Conservation (phyloP, 2,797 vertebrate genomes). For the Sebastes melanostomus region DNA sequence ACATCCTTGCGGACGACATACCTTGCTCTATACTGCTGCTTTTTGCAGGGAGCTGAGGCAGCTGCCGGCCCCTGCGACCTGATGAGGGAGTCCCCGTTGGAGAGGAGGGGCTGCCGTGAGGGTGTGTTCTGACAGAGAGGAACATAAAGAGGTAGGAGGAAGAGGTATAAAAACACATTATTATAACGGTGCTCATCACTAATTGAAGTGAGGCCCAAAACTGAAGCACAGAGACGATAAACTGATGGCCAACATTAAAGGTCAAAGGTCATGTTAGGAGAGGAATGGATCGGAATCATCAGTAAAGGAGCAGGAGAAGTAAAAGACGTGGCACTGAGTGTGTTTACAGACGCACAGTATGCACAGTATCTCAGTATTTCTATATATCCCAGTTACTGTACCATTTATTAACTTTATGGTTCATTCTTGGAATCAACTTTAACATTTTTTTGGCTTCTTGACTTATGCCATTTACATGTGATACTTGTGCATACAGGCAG, state of each 20-base stretch:
- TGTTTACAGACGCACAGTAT: slow-evolving; percentile 1
- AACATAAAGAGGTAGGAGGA: slow-evolving; percentile 6
- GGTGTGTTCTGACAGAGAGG: slow-evolving; percentile 81
- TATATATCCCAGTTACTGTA: neutral
- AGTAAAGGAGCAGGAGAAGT: slow-evolving; percentile 1
- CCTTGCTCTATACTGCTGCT: slow-evolving; percentile 97
- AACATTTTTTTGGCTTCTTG: neutral
- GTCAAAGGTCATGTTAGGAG: slow-evolving; percentile 30
- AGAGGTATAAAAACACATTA: neutral
- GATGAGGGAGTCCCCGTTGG: slow-evolving; percentile 85
- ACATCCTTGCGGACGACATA: slow-evolving; percentile 46
- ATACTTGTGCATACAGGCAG: slow-evolving; percentile 19
- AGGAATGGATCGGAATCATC: slow-evolving; percentile 7
- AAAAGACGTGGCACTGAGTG: slow-evolving; percentile 20
- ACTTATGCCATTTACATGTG: neutral
- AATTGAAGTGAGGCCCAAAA: neutral
- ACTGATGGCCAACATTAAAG: neutral
- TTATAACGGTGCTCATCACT: neutral
- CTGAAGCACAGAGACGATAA: neutral
- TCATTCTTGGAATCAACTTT: neutral
- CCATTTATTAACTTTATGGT: neutral
- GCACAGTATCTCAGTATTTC: neutral
- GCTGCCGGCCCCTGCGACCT: slow-evolving; percentile 90
- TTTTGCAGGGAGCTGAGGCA: slow-evolving; percentile 94
- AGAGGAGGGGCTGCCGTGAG: slow-evolving; percentile 86